Base-by-base conservation (phyloP, 2,113 vertebrate genomes). In the Gallinago paraguaiae region DNA sequence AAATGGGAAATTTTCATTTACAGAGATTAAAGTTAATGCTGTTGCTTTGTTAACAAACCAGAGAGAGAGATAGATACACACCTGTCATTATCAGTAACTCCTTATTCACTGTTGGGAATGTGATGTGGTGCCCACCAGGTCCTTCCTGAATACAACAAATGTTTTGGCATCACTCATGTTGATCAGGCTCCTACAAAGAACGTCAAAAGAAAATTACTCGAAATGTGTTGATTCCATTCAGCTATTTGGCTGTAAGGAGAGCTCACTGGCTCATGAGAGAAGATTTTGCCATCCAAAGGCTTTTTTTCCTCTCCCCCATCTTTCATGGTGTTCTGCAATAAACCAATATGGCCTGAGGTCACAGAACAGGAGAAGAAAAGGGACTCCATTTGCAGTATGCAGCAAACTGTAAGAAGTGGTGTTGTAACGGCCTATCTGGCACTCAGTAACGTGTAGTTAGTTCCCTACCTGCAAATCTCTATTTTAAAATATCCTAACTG, bases 381-480 rank as follows among this genome's bases (percentile, higher is more conserved):
- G 28, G 23, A 56, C 74, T 90, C 64, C 50, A 76, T 92, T 76
- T 93, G 76, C 63, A 75, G 20, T 20, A 33, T 33, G n/a, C 48
- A 92, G 50, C 25, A 80, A 90, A 76, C 57, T 33, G 51, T 79
- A 64, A 92, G 81, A 69, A 84, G 16, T 16, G 51, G 30, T 30
- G 48, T 82, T 95, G n/a, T 69, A 84, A 63, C 46, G 86, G 13
- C 65, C 37, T 88, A 77, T 57, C 56, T 88, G 35, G 48, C n/a
- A 45, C 24, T 65, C 39, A 70, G 30, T 50, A 65, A 37, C 4
- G 3, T 41, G 30, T 39, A 75, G 43, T n/a, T 69, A 90, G 28
- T 46, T 93, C n/a, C 27, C 30, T 93, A 93, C 41, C 84, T 89
- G 70, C 17, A 95, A 88, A 87, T 90, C 9, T 79, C 25, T 78